phyloP scores from a whole-genome alignment of 1,140 invertebrate species.

The Microvelia longipes region DNA sequence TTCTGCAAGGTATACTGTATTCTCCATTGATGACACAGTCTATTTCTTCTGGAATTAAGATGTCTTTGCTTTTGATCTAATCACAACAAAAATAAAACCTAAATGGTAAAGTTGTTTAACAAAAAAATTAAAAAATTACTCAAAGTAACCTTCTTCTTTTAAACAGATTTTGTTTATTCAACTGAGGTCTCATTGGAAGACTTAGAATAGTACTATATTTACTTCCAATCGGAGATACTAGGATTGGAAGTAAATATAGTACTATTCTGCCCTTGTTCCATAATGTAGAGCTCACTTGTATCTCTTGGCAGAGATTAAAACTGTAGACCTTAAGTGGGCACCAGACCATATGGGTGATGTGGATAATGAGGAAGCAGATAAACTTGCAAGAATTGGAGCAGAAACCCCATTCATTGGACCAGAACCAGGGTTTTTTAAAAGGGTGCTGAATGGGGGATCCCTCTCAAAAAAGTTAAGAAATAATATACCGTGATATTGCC shows the following conservation, averaged over 20 bases:
- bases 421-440: no score
- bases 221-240: background rate
- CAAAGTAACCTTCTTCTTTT: background rate
- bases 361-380: no score
- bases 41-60: slow-evolving; percentile 47
- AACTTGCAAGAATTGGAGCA: no score
- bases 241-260: background rate
- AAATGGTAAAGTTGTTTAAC: slow-evolving; percentile 1
- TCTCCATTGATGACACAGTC: slow-evolving; percentile 83
- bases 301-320: no score
- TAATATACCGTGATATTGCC: no score
- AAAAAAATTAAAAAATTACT: background rate
- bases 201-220: background rate
- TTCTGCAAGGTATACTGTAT: slow-evolving; percentile 64
- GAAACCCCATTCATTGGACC: no score
- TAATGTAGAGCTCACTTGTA: background rate
- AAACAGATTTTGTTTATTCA: background rate
- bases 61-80: slow-evolving; percentile 9
- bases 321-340: background rate
- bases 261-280: background rate
- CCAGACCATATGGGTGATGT: no score
- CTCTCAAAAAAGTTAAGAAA: background rate
- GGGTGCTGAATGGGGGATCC: background rate
- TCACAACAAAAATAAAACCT: background rate
- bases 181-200: background rate